Evolutionary conservation across 2,797 vertebrate genomes (phyloP).

Genomic region (Cryptoblepharus egeriae): DNA sequence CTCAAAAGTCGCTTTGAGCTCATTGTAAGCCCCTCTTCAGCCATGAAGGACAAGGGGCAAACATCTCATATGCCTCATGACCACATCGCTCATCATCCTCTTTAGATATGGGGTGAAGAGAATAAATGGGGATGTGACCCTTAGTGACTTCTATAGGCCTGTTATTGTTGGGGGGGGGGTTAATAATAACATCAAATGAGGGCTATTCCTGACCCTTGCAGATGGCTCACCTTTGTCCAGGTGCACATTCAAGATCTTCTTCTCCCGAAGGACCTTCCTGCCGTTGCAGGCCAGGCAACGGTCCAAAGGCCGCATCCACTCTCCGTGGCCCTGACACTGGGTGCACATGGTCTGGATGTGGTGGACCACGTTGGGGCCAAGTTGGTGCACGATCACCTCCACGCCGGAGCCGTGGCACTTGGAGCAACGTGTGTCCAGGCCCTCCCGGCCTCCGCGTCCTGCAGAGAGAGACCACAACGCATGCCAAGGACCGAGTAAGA

Average conservation of each 20-base stretch:
- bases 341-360: constrained; percentile 71
- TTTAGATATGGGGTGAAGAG: too few relatives aligned
- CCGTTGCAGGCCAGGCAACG: constrained; percentile 71
- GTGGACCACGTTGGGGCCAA: constrained; percentile 69
- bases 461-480: neutral
- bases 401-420: constrained; percentile 71
- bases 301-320: constrained; percentile 66
- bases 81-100: too few relatives aligned
- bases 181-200: too few relatives aligned
- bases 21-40: neutral
- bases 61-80: too few relatives aligned
- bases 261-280: constrained; percentile 69
- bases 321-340: constrained; percentile 72
- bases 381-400: constrained; percentile 66
- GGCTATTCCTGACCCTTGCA: too few relatives aligned
- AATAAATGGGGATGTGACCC: too few relatives aligned
- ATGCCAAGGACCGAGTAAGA: neutral
- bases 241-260: constrained; percentile 71
- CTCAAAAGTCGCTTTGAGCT: neutral
- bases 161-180: too few relatives aligned
- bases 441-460: constrained; percentile 69
- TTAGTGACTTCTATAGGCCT: too few relatives aligned
- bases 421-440: constrained; percentile 56
- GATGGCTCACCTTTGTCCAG: constrained; percentile 78
- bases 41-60: neutral